Evolutionary conservation across 2,888 invertebrate genomes (phyloP).

Genomic region (Hecatera dysodea): DNA sequence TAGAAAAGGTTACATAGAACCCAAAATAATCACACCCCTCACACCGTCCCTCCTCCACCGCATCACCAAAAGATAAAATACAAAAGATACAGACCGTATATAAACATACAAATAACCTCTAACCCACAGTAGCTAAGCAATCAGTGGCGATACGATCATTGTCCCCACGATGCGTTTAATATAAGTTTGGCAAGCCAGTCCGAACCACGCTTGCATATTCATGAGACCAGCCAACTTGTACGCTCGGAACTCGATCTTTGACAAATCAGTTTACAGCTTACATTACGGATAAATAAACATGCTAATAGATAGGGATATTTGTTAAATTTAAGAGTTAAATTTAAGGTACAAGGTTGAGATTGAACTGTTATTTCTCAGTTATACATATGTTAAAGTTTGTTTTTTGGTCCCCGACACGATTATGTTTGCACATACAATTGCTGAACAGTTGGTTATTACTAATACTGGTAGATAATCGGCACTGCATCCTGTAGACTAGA

Average conservation of each 20-base stretch:
- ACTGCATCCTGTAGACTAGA: too few relatives aligned
- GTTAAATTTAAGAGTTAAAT: conserved; percentile 31
- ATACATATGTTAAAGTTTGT: too few relatives aligned
- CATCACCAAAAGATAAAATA: conserved; percentile 12
- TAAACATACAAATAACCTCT: conserved; percentile 25
- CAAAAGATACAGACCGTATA: conserved; percentile 17
- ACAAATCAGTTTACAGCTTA: conserved; percentile 67
- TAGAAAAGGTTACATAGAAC: background rate
- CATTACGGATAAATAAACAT: conserved; percentile 64
- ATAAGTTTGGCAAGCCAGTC: conserved; percentile 73
- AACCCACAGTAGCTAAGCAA: conserved; percentile 40
- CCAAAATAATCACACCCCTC: background rate
- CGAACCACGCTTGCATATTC: conserved; percentile 70
- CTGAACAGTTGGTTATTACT: too few relatives aligned
- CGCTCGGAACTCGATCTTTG: conserved; percentile 60
- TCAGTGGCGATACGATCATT: conserved; percentile 56
- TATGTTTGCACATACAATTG: too few relatives aligned
- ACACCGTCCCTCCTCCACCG: background rate
- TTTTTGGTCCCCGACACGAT: too few relatives aligned
- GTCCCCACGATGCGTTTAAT: conserved; percentile 70
- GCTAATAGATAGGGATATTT: conserved; percentile 47
- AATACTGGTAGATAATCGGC: too few relatives aligned
- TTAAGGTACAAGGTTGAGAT: background rate
- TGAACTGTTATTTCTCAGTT: background rate
- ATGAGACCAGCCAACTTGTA: conserved; percentile 68